Conservation (phyloP, 2,888 invertebrate genomes). For the Rugalucina vietnamica region DNA sequence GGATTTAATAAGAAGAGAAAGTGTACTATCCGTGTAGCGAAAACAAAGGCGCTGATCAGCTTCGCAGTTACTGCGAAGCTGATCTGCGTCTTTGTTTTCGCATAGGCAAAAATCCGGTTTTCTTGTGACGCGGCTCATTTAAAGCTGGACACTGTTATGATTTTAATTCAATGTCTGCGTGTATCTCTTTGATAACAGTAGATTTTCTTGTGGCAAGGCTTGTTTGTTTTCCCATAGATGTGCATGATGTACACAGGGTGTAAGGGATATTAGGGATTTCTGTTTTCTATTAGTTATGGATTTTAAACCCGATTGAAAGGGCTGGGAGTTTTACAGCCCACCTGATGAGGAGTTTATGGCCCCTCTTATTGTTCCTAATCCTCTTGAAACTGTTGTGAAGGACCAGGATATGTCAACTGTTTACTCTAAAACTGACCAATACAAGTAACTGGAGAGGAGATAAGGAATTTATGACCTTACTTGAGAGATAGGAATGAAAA, state of each 20-base stretch:
- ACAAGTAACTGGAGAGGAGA: not conserved
- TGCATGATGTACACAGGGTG: not conserved
- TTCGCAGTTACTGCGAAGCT: too few relatives aligned
- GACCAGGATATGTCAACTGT: not conserved
- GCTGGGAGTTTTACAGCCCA: not conserved
- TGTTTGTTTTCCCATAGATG: too few relatives aligned
- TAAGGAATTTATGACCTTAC: not conserved
- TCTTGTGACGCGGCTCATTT: too few relatives aligned
- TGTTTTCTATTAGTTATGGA: not conserved
- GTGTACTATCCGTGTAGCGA: too few relatives aligned
- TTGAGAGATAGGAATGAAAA: not conserved
- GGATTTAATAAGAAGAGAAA: too few relatives aligned
- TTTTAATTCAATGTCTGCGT: too few relatives aligned
- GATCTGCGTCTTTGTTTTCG: too few relatives aligned
- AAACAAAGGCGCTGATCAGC: too few relatives aligned
- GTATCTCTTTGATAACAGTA: too few relatives aligned
- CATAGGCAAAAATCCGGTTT: too few relatives aligned
- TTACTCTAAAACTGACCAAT: slow-evolving; percentile 5
- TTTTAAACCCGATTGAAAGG: not conserved
- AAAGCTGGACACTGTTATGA: too few relatives aligned
- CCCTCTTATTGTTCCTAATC: not conserved
- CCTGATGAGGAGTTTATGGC: not conserved
- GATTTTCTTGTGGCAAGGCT: too few relatives aligned
- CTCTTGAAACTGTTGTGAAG: not conserved
- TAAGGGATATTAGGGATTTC: not conserved